Base-by-base conservation (phyloP, 2,888 invertebrate genomes). In the Coremacera marginata region DNA sequence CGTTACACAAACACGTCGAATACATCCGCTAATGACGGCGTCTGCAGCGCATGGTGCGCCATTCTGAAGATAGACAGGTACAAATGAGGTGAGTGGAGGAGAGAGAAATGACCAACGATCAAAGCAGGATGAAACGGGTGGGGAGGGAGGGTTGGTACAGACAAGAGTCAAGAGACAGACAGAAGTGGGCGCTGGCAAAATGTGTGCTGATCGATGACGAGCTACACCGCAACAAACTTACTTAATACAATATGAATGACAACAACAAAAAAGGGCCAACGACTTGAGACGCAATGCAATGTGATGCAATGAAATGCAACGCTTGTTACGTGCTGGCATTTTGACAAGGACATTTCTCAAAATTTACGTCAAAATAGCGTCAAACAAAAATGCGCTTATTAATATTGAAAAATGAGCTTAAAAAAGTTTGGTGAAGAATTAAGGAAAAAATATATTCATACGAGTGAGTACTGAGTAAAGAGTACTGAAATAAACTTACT, bases 21-120 rank as follows among this genome's bases (percentile, higher is more conserved):
- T 76, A 78, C 34, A 78, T 76, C 76, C 75, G 76, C 72, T 52
- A 62, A 72, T 72, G 78, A 76, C 75, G 62, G 72, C 72, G 62
- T 44, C 16, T 31, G 52, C 19, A 8, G 55, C 19, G 34, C 14
- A 9, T 22, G 3, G 44, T 44, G 44, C 44, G 62, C 55, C 5
- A 55, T n/a, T 19, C 37, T 14, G 34, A 25, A 49, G 72, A 11
- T 11, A 60, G 27, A 25, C 27, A 27, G 60, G 44, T 44, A 44
- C 44, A 25, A 60, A 60, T 16, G 55, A 19, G 55, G 55, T 19
- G 19, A 22, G 55, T 25, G 60, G 14, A 4, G 60, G 27, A 27
- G 60, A 22, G 14, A 14, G 60, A 4, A 27, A 27, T 22, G 27
- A 7, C 5, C 60, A 16, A 22, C 25, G 60, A 5, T 1, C 27